Base-by-base conservation (phyloP, 2,797 vertebrate species). In the Silurus lanzhouensis region DNA sequence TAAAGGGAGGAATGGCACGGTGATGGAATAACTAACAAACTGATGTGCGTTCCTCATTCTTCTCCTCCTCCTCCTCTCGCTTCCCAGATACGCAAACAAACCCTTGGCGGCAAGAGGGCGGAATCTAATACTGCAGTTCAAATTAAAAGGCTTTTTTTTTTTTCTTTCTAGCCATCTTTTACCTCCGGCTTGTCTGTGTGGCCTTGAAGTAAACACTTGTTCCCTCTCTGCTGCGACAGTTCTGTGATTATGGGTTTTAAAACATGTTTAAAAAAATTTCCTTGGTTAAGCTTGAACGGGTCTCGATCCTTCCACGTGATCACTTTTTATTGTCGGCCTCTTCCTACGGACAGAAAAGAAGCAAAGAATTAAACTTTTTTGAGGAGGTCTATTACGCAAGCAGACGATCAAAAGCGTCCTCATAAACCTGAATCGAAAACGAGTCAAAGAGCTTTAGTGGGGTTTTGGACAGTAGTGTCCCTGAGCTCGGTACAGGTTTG, bases 201-300 rank as follows among this genome's bases (percentile, higher is more conserved):
- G n/a, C 78, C 61, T 66, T 52, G 63, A 46, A 44, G 81, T 27
- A 25, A 25, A 20, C 19, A 20, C n/a, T 57, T 67, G 8, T 48
- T 66, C 67, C 63, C 17, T 67, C 60, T 75, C 52, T 46, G 66
- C 81, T 38, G 64, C 19, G 19, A 46, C 31, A 48, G 5, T 15
- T 27, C 85, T 25, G 67, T 75, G 82, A 44, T 87, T 63, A 10
- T 52, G 48, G 44, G 74, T 70, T 85, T 86, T 89, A 83, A 90
- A 90, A 88, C 22, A 6, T 46, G 22, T n/a, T 82, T 85, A 55
- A 88, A 60, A 90, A 72, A 22, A 79, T 71, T 46, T n/a, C 10
- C 57, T 71, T 52, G 70, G 17, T 20, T 68, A 38, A 38, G 52
- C 52, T 71, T 38, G 44, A 70, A 70, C 20, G 12, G 70, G 31